A percentile compares a stretch with the other conserved stretches of the same genome.
Evolutionary conservation across 1,140 invertebrate species (phyloP).

Genomic region (Dreissena polymorpha): DNA sequence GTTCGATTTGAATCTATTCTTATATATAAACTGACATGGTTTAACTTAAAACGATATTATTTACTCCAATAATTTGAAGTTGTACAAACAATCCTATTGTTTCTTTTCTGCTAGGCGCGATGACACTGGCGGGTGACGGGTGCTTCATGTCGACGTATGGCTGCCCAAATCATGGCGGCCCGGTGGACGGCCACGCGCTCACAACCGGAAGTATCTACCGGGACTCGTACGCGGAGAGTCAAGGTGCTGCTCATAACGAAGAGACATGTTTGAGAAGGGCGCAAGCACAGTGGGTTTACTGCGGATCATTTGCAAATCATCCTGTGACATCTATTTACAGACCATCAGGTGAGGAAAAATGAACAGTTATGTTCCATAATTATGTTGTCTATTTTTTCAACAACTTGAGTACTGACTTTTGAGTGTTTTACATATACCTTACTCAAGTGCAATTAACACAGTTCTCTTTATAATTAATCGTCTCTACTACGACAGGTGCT

Average conservation of each 20-base stretch:
- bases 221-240: background rate
- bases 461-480: too few species aligned
- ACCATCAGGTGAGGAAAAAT: constrained; percentile 22
- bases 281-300: constrained; percentile 41
- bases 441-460: too few species aligned
- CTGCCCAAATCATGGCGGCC: constrained; percentile 48
- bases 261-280: constrained; percentile 49
- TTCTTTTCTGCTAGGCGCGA: constrained; percentile 38
- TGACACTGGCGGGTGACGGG: constrained; percentile 55
- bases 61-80: background rate
- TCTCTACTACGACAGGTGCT: background rate
- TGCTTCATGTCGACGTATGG: constrained; percentile 58
- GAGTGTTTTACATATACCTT: too few species aligned
- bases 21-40: too few species aligned
- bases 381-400: too few species aligned
- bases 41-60: too few species aligned
- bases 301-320: constrained; percentile 43
- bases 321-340: constrained; percentile 35
- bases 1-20: too few species aligned
- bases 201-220: constrained; percentile 5
- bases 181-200: constrained; percentile 11
- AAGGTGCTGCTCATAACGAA: constrained; percentile 30
- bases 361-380: too few species aligned
- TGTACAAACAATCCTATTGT: background rate
- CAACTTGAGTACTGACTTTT: too few species aligned